A percentile compares a stretch with the other conserved stretches of the same genome.
Conservation (phyloP, 1,140 invertebrate species). For the Heliconius congener region DNA sequence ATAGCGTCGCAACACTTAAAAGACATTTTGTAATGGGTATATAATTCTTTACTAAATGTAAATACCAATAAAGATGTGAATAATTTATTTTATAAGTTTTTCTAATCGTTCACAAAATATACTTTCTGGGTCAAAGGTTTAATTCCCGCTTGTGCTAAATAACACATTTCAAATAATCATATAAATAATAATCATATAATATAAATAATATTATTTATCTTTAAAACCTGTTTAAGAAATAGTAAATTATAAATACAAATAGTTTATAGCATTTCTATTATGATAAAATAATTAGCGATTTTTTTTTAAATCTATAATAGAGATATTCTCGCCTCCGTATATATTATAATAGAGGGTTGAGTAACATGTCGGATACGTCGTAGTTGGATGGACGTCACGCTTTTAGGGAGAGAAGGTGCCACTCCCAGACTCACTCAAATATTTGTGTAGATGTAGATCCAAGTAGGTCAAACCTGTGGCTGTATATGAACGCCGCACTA, state of each 20-base stretch:
- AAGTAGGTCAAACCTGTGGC: conserved; percentile 60
- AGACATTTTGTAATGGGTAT: background rate
- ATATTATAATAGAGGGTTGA: conserved; percentile 10
- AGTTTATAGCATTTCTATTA: no score
- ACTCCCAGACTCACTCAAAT: conserved; percentile 64
- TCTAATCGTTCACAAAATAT: background rate
- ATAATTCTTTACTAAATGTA: background rate
- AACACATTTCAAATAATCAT: background rate
- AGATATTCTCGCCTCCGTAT: background rate
- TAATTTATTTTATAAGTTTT: background rate
- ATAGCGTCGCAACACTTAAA: background rate
- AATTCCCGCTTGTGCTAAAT: conserved; percentile 27
- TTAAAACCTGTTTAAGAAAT: background rate
- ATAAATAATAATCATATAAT: no score
- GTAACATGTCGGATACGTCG: conserved; percentile 30
- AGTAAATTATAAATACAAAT: no score
- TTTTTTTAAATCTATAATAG: background rate
- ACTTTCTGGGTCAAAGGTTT: conserved; percentile 25
- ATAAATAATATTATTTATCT: no score
- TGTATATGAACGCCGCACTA: conserved; percentile 31
- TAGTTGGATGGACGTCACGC: conserved; percentile 29
- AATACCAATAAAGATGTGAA: background rate
- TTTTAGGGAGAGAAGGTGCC: conserved; percentile 49
- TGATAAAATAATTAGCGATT: no score
- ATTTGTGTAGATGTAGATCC: conserved; percentile 52